Base-by-base conservation (phyloP, 2,797 vertebrate genomes). In the Pagetopsis macropterus region DNA sequence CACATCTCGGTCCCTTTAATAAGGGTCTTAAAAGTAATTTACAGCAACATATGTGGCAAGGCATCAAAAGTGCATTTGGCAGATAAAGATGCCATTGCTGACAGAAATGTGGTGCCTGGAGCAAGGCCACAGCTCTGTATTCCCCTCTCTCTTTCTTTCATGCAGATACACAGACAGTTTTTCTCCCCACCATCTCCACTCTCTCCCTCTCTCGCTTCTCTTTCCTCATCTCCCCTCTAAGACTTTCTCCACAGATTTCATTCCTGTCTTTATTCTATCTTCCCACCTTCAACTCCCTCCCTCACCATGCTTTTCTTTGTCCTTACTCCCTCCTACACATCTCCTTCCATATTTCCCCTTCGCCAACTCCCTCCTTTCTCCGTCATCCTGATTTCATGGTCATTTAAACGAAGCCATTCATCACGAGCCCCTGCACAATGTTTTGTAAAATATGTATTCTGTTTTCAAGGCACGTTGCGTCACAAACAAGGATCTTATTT, bases 1-100 rank as follows among this genome's bases (percentile, higher is more conserved):
- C 58, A 43, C 63, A 56, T 82, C 76, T 73, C 69, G 14, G 74
- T 65, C 50, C 48, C 56, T 70, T 81, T 88, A 89, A 86, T 81
- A 77, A 61, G 69, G 71, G 55, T 78, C 76, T 88, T 92, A 92
- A 92, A 92, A 89, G 78, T 91, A 90, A 92, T 92, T 93, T 92
- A 89, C 87, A 72, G 86, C 81, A 85, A 82, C 91, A 90, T 92
- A 91, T 83, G 91, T 89, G 88, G 87, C 23, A 21, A 75, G 73
- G 85, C 87, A 92, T 93, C 90, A 92, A 89, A 93, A 94, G 90
- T 90, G 88, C 89, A 94, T 93, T 92, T 88, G 86, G 86, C 84
- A 87, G 89, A 92, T 90, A 90, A 93, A 92, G 87, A 91, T 89
- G 89, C 82, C 84, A 88, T 63, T 41, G 65, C 81, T 80, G 89